A percentile compares a stretch with the other conserved stretches of the same genome.
phyloP scores from a whole-genome alignment of 1,140 invertebrate species.

The Musca vetustissima region DNA sequence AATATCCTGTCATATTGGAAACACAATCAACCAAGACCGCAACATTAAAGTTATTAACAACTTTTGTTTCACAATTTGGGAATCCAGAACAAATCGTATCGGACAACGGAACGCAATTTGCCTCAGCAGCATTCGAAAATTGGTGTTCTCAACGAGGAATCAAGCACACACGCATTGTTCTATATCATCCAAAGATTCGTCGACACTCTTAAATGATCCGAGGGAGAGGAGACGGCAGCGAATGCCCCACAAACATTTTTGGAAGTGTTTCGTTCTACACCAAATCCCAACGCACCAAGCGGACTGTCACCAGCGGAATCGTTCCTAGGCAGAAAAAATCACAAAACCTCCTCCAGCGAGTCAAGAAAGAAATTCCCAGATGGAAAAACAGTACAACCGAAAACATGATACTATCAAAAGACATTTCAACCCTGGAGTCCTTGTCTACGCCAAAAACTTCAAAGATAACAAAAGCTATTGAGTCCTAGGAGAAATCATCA shows the following conservation, averaged over 20 bases:
- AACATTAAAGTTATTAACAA: constrained; percentile 8
- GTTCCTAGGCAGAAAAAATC: not conserved
- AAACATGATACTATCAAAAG: not conserved
- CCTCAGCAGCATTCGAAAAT: constrained; percentile 32
- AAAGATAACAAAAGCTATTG: not conserved
- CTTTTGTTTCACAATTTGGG: constrained; percentile 32
- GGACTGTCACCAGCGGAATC: not conserved
- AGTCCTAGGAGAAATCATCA: not conserved
- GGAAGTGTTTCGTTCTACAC: constrained; percentile 9
- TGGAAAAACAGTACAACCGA: not conserved
- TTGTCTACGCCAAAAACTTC: not conserved
- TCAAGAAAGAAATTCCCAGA: not conserved
- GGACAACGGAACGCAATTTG: constrained; percentile 35
- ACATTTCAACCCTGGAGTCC: not conserved
- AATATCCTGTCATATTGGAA: constrained; percentile 25
- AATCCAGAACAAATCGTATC: constrained; percentile 30
- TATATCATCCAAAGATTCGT: constrained; percentile 36
- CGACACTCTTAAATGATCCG: constrained; percentile 24
- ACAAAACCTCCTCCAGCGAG: not conserved
- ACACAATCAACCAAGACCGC: constrained; percentile 6
- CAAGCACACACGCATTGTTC: constrained; percentile 27
- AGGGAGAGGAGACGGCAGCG: not conserved
- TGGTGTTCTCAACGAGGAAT: constrained; percentile 32
- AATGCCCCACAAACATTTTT: constrained; percentile 17
- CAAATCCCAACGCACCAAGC: too few relatives aligned